Percentiles rank a stretch among this genome's conserved stretches.
Evolutionary conservation across 2,888 invertebrate genomes (phyloP).

Genomic region (Pollenia labialis): DNA sequence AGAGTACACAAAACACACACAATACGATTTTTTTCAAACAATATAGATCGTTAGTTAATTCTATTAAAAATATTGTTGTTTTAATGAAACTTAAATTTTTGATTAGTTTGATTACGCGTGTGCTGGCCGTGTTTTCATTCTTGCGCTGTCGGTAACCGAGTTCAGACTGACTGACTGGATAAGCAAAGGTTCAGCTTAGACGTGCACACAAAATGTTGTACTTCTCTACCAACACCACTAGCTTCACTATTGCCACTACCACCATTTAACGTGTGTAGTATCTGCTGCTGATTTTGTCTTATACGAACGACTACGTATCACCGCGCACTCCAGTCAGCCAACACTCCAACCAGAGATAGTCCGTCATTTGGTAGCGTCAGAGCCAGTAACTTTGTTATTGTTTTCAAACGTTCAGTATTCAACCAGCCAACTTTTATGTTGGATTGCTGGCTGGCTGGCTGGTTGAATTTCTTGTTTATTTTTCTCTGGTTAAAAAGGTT

Average conservation of each 20-base stretch:
- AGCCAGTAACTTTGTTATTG: constrained; percentile 37
- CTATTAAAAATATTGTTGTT: constrained; percentile 73
- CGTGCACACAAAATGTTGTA: constrained; percentile 76
- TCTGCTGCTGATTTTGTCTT: constrained; percentile 46
- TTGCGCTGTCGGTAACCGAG: constrained; percentile 84
- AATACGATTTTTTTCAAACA: constrained; percentile 32
- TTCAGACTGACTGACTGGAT: constrained; percentile 84
- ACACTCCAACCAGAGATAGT: constrained; percentile 5
- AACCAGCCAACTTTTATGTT: constrained; percentile 49
- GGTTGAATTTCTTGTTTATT: constrained; percentile 36
- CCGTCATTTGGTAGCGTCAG: neutral
- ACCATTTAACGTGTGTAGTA: constrained; percentile 4
- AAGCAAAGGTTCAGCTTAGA: constrained; percentile 83
- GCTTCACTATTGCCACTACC: constrained; percentile 45
- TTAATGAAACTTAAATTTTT: constrained; percentile 66
- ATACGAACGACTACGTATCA: constrained; percentile 56
- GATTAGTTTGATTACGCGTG: constrained; percentile 65
- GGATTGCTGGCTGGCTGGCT: constrained; percentile 34
- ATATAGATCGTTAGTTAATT: constrained; percentile 74
- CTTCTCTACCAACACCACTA: constrained; percentile 61
- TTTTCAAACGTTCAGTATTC: constrained; percentile 1
- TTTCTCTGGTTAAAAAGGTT: constrained; percentile 12
- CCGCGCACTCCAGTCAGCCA: constrained; percentile 33
- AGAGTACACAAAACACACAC: constrained; percentile 2
- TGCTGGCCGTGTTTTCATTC: constrained; percentile 76